Evolutionary conservation across 2,888 invertebrate species (phyloP), one percentile per base, ranked within the genome.

Genomic region (Celastrina argiolus): DNA sequence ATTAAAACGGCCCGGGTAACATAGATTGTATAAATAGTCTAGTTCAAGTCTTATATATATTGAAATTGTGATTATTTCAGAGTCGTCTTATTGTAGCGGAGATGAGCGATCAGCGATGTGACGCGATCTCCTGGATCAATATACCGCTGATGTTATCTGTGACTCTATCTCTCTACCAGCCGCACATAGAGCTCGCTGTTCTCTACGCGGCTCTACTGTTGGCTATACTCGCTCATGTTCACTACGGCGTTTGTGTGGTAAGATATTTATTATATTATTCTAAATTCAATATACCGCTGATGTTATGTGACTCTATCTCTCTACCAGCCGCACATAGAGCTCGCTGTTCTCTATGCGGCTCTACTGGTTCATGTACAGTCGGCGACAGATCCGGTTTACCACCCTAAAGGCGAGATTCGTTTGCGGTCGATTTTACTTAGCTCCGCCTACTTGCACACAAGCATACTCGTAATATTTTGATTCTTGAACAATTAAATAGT

Each of bases 61-160:
- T n/a, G n/a, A n/a, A n/a, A n/a, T n/a, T n/a, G n/a, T n/a, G n/a
- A n/a, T n/a, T n/a, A n/a, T 82, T 88, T 16, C 88, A 99, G 98
- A 97, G 98, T 83, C 97, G 98, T 8, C 91, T 99, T 69, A 99
- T 99, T 74, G 97, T 99, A 26, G 95, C 97, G 0, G 98, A 99
- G 91, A 99, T 99, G 99, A 97, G 97, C 73, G 95, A 94, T 74
- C 97, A 96, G 6, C 93, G 96, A 65, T 97, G 97, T 82, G 97
- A 98, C 80, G 90, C 94, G 65, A 92, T 97, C 78, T 96, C 97
- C 83, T 94, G 94, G 92, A 91, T 97, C 75, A 88, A 96, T 79
- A 92, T 95, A 82, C 95, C 95, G 0, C 87, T 95, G 41, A 83
- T 92, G 18, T 79, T 92, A 0, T 93, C 93, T 0, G 92, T 94